Base-by-base conservation (phyloP, 2,797 vertebrate species). In the Tapirus indicus region DNA sequence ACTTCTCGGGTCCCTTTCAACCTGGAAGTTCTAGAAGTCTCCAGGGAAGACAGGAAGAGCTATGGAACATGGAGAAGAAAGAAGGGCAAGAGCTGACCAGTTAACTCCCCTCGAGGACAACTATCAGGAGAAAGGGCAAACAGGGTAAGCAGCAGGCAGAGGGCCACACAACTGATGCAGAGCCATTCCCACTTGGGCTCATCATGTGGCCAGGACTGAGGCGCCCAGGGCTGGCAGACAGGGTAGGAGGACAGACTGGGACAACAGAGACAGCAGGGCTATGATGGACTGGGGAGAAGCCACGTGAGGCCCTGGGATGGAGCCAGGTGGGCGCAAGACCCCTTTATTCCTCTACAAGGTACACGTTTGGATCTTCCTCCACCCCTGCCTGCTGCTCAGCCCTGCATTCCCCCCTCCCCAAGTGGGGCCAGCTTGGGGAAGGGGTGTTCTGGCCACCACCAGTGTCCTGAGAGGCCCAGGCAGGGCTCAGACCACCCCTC, bases 1-100 rank as follows among this genome's bases (percentile, higher is more conserved):
- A 44, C 54, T 62, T 88, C 69, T 88, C 4, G 0, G 20, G 52
- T 62, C 18, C 56, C 83, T 86, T 94, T 88, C 60, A 88, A 44
- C 4, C 60, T 72, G 35, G 27, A 87, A 62, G 66, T 60, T 87
- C 84, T 88, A 88, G 78, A 96, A 47, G 60, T 83, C 88, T 89
- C 72, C 49, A 52, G 68, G 14, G 47, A 94, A 96, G 62, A 91
- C 21, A 52, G 41, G 64, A 16, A 92, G 58, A 58, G 66, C 41
- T 68, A 11, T 82, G 69, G n/a, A 23, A 21, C 23, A 38, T 7
- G 29, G 87, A 79, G 54, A 89, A 75, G 80, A 84, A 92, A 94
- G 62, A 12, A 32, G 35, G 54, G 14, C 60, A 83, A 92, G 66
- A 25, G 35, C 66, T 78, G 62, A 29, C 29, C 69, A 32, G 52